These are phyloP conservation scores for Sylvia atricapilla DNA, from an alignment of 2,113 vertebrate species.

Conservation along the genomic window DNA sequence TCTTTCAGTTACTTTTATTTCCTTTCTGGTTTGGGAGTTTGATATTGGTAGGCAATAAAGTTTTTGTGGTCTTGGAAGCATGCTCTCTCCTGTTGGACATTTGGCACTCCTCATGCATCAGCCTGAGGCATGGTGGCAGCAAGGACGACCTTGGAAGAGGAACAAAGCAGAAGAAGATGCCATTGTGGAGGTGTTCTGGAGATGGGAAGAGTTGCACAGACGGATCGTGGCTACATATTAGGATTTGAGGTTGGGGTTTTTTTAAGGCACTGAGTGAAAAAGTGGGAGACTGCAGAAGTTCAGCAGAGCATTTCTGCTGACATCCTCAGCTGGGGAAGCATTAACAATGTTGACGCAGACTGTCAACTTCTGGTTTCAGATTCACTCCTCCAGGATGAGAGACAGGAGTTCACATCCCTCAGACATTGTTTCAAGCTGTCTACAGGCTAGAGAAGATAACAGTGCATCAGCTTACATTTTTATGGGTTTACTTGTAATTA, in stretches of 20 bases:
- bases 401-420: neutral
- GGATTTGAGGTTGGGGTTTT: neutral
- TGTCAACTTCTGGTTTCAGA: neutral
- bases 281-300: neutral
- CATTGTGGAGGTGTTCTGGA: neutral
- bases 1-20: neutral
- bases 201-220: neutral
- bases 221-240: neutral
- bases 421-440: neutral
- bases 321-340: neutral
- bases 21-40: neutral
- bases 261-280: neutral
- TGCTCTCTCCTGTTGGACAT: neutral
- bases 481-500: neutral
- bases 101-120: neutral
- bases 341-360: neutral
- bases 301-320: neutral
- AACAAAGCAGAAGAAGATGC: neutral
- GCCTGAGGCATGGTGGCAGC: neutral
- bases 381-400: neutral
- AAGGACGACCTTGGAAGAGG: neutral
- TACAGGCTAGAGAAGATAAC: neutral
- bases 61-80: neutral
- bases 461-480: neutral
- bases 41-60: neutral